Percentiles rank a stretch among this genome's conserved stretches.
Conservation (phyloP, 2,797 vertebrate species). For the Phataginus tricuspis region DNA sequence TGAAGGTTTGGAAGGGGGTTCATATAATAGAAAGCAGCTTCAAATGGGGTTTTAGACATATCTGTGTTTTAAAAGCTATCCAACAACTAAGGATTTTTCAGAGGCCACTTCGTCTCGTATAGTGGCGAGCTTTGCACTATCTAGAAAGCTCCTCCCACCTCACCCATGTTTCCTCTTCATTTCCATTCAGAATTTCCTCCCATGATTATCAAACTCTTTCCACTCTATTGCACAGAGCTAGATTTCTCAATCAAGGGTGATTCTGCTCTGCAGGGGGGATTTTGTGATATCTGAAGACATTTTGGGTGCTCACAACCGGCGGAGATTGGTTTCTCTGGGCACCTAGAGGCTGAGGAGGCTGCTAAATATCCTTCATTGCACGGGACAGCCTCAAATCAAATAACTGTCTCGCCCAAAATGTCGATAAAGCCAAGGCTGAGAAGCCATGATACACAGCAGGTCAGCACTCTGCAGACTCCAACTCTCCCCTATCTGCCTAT, state of each 20-base stretch:
- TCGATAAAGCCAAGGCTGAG: background rate
- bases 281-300: background rate
- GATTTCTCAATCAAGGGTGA: background rate
- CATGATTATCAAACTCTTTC: background rate
- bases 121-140: background rate
- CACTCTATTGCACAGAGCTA: background rate
- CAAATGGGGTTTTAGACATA: background rate
- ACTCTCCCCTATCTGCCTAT: background rate
- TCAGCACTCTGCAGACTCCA: background rate
- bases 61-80: background rate
- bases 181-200: background rate
- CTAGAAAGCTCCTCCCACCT: background rate
- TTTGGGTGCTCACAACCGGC: background rate
- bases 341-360: background rate
- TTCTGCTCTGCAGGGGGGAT: background rate
- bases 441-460: background rate
- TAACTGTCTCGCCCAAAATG: background rate
- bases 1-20: background rate
- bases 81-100: background rate
- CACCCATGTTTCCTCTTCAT: background rate
- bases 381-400: background rate
- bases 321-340: background rate
- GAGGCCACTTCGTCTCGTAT: background rate
- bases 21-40: background rate
- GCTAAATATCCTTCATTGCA: background rate